Base-by-base conservation (phyloP, 2,797 vertebrate genomes). In the Clarias laeviceps region DNA sequence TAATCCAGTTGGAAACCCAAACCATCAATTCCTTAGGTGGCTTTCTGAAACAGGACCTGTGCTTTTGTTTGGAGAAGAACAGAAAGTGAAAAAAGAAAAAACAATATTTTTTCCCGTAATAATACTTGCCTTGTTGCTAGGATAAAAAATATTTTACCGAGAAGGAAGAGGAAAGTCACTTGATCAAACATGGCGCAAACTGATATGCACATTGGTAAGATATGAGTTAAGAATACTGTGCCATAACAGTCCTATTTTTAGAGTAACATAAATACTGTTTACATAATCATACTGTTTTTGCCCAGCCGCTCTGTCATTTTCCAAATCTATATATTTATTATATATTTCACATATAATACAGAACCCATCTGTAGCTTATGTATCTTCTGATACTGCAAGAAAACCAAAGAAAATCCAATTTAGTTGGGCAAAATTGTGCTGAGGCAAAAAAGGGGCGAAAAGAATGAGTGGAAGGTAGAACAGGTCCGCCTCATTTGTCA, bases 331-430 rank as follows among this genome's bases (percentile, higher is more conserved):
- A 64, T 64, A 32, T 24, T n/a, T 27, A 54, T 2, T 80, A 34
- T 54, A 54, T 14, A 85, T 80, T 17, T 72, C 1, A 80, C 57
- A 73, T 54, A 54, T 40, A 83, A 70, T 83, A 54, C 7, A 78
- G 81, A 62, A 7, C 54, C 81, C 34, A 34, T 68, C 32, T 84
- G 66, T 68, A 72, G 64, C 76, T 82, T 72, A 61, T 80, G 70
- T 65, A 90, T 85, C 89, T 89, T 87, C 72, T 68, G 64, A 74
- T 69, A 83, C 88, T 89, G 77, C 45, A 88, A 90, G 89, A 62
- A 91, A 92, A 85, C 89, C 89, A 91, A 92, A 94, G 91, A 93
- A 91, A 92, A 93, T 93, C 89, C 94, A 94, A 94, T 95, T 94
- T 94, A 92, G 91, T 89, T 54, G 74, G 80, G 90, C 87, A 91